A percentile compares a stretch with the other conserved stretches of the same genome.
Evolutionary conservation across 2,113 vertebrate genomes (phyloP).

Genomic region (Blennius ocellaris): DNA sequence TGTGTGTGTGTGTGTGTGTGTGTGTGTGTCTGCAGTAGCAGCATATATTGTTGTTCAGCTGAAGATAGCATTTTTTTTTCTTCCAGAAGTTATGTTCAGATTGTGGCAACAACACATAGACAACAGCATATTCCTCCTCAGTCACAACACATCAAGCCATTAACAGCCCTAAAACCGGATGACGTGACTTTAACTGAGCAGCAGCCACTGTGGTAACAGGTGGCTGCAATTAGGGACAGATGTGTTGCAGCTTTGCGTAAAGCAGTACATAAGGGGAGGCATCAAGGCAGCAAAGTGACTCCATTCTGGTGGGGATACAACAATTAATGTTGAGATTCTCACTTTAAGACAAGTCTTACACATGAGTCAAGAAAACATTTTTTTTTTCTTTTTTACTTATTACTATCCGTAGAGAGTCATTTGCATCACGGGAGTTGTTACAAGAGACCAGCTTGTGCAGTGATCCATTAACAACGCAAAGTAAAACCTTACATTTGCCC

Average conservation of each 20-base stretch:
- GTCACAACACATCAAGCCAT: neutral
- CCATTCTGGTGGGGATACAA: neutral
- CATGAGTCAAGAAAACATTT: too few relatives aligned
- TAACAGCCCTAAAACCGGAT: neutral
- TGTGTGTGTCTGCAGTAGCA: too few relatives aligned
- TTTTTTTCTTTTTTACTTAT: too few relatives aligned
- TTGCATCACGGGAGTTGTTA: too few relatives aligned
- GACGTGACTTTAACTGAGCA: neutral
- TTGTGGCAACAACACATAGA: neutral
- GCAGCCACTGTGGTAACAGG: neutral
- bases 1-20: too few relatives aligned
- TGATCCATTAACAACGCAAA: too few relatives aligned
- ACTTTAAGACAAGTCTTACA: too few relatives aligned
- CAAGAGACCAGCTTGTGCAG: too few relatives aligned
- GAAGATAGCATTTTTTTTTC: constrained; percentile 4
- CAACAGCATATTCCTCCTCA: neutral
- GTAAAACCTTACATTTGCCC: too few relatives aligned
- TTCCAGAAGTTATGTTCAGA: constrained; percentile 19
- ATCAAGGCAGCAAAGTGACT: neutral
- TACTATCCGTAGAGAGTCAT: too few relatives aligned
- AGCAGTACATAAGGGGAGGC: neutral
- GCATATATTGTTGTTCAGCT: neutral
- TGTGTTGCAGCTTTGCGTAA: neutral
- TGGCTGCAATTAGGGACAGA: neutral
- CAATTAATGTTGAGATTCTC: neutral